Evolutionary conservation across 2,113 vertebrate species (phyloP).

Genomic region (Brachyhypopomus gauderio): DNA sequence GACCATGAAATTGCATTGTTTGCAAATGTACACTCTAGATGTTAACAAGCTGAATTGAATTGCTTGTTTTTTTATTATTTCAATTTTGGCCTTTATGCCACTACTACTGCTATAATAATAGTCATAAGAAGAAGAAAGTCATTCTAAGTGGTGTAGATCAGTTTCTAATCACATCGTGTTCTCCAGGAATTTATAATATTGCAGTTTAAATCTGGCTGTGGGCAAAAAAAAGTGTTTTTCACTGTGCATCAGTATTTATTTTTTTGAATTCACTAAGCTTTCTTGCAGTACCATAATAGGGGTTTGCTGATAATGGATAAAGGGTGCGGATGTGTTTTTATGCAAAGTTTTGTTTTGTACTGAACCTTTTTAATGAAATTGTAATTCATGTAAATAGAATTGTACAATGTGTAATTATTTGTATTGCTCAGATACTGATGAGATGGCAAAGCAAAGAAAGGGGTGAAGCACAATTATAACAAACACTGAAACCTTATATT

Average conservation of each 20-base stretch:
- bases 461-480: not conserved
- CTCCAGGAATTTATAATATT: no score
- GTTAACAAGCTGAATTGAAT: no score
- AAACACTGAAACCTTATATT: constrained; percentile 26
- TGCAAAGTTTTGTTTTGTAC: constrained; percentile 39
- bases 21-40: no score
- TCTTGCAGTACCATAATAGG: constrained; percentile 13
- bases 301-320: constrained; percentile 2
- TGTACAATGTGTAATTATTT: constrained; percentile 29
- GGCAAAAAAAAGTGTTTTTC: not conserved
- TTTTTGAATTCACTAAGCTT: not conserved
- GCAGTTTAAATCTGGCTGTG: not conserved
- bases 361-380: constrained; percentile 25
- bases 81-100: no score
- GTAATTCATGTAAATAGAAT: constrained; percentile 41
- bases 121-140: no score
- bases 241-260: not conserved
- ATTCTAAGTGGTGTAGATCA: no score
- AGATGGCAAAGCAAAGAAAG: not conserved
- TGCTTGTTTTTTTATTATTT: no score
- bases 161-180: no score
- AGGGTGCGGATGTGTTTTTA: constrained; percentile 29
- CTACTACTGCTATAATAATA: no score
- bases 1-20: no score
- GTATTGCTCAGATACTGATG: constrained; percentile 17